Evolutionary conservation across 2,113 vertebrate species (phyloP).

Genomic region (Melanostigma gelatinosum): DNA sequence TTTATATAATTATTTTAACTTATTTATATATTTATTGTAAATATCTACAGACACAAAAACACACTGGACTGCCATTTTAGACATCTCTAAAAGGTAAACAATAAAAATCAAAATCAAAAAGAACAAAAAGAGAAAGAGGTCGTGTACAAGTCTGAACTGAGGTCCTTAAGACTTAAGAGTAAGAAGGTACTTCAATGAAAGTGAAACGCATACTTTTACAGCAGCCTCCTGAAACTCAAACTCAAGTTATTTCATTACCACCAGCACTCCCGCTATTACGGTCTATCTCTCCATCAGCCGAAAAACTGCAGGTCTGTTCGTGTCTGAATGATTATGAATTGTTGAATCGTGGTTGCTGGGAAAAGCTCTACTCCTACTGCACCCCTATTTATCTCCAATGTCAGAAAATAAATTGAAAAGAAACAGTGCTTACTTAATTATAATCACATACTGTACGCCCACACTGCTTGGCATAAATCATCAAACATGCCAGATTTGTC

Average conservation of each 20-base stretch:
- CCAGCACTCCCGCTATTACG: background rate
- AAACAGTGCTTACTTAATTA: background rate
- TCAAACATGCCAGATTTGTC: slow-evolving; percentile 1
- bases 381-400: background rate
- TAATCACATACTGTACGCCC: slow-evolving; percentile 1
- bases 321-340: slow-evolving; percentile 20
- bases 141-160: background rate
- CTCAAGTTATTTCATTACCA: background rate
- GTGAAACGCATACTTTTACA: background rate
- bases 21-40: background rate
- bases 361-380: background rate
- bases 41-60: background rate
- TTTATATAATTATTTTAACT: background rate
- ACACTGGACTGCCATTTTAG: background rate
- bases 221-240: background rate
- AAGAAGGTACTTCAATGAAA: background rate
- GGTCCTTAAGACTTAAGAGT: background rate
- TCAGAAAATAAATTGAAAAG: background rate
- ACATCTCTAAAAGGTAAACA: background rate
- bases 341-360: slow-evolving; percentile 41
- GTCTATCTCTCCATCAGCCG: slow-evolving; percentile 4
- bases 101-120: background rate
- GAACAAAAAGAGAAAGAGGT: background rate
- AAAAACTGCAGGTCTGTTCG: slow-evolving; percentile 60
- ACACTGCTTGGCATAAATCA: slow-evolving; percentile 11